phyloP scores from a whole-genome alignment of 2,888 invertebrate genomes.

The Microctonus hyperodae region DNA sequence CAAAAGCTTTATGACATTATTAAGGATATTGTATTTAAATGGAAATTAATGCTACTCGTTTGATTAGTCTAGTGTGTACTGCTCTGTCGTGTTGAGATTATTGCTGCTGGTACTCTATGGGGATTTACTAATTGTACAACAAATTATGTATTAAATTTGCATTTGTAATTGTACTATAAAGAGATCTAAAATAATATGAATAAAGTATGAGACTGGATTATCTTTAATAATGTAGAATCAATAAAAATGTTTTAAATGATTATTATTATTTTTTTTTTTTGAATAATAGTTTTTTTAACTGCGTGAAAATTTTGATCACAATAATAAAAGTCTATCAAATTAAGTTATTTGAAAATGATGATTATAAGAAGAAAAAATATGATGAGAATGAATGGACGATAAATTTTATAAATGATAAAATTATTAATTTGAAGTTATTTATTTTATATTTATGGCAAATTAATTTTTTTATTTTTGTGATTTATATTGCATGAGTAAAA shows the following conservation, averaged over 20 bases:
- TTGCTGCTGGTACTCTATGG: not conserved
- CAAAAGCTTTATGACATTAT: slow-evolving; percentile 19
- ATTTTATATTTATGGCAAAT: not conserved
- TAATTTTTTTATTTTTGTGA: not conserved
- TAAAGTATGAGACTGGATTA: no score
- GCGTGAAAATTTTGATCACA: no score
- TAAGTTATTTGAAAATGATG: no score
- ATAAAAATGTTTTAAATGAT: no score
- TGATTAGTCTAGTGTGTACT: slow-evolving; percentile 8
- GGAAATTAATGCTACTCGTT: slow-evolving; percentile 14
- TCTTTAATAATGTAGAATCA: no score
- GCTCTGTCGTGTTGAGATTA: not conserved
- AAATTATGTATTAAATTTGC: not conserved
- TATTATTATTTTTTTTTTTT: no score
- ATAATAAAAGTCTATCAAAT: no score
- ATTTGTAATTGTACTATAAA: not conserved
- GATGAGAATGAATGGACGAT: no score
- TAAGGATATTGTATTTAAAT: slow-evolving; percentile 16
- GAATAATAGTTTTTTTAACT: no score
- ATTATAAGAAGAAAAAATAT: no score
- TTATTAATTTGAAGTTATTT: not conserved
- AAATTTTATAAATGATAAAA: no score
- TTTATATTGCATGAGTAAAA: not conserved
- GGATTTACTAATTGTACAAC: not conserved
- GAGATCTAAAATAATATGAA: not conserved